A percentile compares a stretch with the other conserved stretches of the same genome.
Conservation (phyloP, 2,113 vertebrate genomes). For the Mionectes macconnelli region DNA sequence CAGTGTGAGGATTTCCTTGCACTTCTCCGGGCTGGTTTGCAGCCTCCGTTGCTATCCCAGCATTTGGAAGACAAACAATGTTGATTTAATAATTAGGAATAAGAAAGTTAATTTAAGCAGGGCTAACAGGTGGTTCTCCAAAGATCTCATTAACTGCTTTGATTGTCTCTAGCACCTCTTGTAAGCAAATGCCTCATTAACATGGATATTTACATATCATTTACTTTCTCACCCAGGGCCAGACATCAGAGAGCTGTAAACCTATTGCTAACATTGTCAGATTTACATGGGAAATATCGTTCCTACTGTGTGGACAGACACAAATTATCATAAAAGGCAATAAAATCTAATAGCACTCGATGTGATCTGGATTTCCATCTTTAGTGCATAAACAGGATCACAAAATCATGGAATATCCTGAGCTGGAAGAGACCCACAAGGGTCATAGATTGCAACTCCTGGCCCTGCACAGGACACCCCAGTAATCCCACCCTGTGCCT, state of each 20-base stretch:
- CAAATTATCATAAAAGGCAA: not conserved
- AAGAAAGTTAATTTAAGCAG: not conserved
- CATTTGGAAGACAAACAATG: not conserved
- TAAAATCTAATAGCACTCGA: not conserved
- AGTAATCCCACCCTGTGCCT: rapidly evolving
- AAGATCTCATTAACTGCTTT: conserved; percentile 5
- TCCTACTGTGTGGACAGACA: not conserved
- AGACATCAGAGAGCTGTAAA: not conserved
- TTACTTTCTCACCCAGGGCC: not conserved
- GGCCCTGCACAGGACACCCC: not conserved
- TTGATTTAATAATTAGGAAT: not conserved
- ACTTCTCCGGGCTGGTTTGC: not conserved
- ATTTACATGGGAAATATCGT: not conserved
- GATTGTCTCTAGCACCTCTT: not conserved
- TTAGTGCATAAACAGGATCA: not conserved
- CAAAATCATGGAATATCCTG: not conserved
- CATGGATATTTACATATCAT: not conserved
- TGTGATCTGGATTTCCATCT: not conserved
- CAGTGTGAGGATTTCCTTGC: not conserved
- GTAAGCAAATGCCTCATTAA: conserved; percentile 35
- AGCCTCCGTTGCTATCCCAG: not conserved
- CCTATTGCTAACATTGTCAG: not conserved
- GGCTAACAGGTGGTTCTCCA: not conserved
- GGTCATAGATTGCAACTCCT: not conserved
- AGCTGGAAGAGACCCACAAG: not conserved